Base-by-base conservation (phyloP, 1,140 invertebrate species). In the Lucilia cuprina region DNA sequence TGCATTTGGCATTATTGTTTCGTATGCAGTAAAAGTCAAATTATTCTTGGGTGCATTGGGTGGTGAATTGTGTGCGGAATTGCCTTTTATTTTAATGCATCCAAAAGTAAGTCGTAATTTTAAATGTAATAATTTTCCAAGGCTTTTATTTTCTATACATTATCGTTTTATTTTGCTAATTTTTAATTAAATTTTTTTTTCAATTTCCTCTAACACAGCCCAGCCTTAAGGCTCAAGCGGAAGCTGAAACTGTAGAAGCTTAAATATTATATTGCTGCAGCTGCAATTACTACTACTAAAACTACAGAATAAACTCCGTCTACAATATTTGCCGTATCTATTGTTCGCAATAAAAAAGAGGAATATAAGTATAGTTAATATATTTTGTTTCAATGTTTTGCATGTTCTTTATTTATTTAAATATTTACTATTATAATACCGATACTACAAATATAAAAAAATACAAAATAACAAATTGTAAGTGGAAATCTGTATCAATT, bases 81-180 rank as follows among this genome's bases (percentile, higher is more conserved):
- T 99, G 86, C 99, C 99, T 10, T 99, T 99, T 92, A 97, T 99
- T 74, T 91, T 99, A 70, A 99, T 99, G 95, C 96, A 99, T 92
- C 96, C 98, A 4, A 99, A 99, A 92, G 94, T 94, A 87, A 86
- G 14, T 2, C 19, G 10, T 47, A 0, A 47, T 1, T 74, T 49
- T 25, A n/a, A 7, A 19, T 14, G 10, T 5, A 17, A 41, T 77
- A 12, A 34, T 9, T 30, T 30, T 30, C 3, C 3, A 30, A 30
- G 25, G 25, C 25, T 30, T 30, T 30, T 30, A 30, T 2, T 30
- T 30, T 30, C 25, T 30, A 3, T 30, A 30, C 25, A 30, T 30
- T 30, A 30, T 30, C 25, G 1, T 2, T 30, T 30, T 30, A 30
- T 30, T 30, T 30, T 30, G 25, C 1, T 2, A 30, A 30, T 30